Evolutionary conservation across 1,140 invertebrate species (phyloP).

Genomic region (Geopemphigus sp.): DNA sequence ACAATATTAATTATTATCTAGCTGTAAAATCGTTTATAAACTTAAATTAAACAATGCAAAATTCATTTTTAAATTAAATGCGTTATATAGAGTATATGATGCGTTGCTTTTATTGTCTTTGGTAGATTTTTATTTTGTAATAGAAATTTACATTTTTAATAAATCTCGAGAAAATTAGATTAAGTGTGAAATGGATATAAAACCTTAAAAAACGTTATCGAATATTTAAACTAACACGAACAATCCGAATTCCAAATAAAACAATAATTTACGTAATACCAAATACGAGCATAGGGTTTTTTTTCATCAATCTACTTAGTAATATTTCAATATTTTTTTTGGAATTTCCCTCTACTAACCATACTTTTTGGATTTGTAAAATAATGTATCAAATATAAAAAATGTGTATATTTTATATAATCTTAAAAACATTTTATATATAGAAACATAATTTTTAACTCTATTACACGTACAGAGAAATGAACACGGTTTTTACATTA

Average conservation of each 20-base stretch:
- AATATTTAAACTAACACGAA: neutral
- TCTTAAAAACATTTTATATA: too few relatives aligned
- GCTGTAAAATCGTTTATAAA: neutral
- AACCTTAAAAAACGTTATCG: neutral
- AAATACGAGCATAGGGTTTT: neutral
- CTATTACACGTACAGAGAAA: too few relatives aligned
- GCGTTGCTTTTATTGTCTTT: neutral
- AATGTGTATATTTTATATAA: too few relatives aligned
- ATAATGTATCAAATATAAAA: too few relatives aligned
- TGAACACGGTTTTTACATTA: too few relatives aligned
- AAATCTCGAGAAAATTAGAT: too few relatives aligned
- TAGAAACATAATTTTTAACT: too few relatives aligned
- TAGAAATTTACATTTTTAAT: neutral
- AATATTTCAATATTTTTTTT: neutral
- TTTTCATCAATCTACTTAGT: neutral
- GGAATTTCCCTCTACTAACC: too few relatives aligned
- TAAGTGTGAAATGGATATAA: too few relatives aligned
- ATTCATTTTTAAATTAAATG: neutral
- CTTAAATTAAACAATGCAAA: constrained; percentile 28
- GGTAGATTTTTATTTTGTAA: neutral
- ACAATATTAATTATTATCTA: constrained; percentile 36
- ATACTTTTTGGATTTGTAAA: too few relatives aligned
- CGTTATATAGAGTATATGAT: too few relatives aligned
- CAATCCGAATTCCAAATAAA: neutral
- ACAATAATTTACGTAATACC: neutral